Evolutionary conservation across 2,888 invertebrate genomes (phyloP).

Genomic region (Lycaena phlaeas): DNA sequence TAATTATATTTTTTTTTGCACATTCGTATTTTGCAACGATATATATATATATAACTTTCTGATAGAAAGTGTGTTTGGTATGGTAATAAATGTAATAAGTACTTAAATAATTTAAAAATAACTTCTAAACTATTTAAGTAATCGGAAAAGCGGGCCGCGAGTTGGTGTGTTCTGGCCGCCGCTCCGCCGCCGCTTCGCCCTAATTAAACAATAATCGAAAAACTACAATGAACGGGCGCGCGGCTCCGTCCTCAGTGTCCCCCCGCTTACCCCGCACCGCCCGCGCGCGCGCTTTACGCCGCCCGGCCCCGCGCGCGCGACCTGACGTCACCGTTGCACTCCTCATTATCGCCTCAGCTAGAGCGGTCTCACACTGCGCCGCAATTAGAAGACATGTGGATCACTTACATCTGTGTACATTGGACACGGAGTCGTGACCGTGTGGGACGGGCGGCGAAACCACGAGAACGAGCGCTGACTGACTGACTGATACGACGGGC

Average conservation of each 20-base stretch:
- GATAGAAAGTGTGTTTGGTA: no score
- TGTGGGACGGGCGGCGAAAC: no score
- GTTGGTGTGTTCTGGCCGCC: conserved; percentile 53
- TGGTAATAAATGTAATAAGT: no score
- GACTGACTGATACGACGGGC: no score
- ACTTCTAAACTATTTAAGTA: no score
- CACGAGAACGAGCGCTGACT: no score
- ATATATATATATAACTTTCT: no score
- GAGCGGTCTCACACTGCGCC: conserved; percentile 36
- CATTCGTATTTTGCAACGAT: no score
- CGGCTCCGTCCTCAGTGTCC: conserved; percentile 58
- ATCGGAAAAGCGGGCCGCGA: conserved; percentile 41
- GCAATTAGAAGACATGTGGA: conserved; percentile 22
- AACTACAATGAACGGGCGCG: conserved; percentile 72
- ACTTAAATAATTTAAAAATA: no score
- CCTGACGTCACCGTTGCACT: conserved; percentile 67
- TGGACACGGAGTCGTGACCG: background rate
- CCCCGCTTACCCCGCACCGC: conserved; percentile 25
- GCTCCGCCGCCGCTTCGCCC: conserved; percentile 72
- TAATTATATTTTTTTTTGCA: no score
- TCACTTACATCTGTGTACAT: conserved; percentile 11
- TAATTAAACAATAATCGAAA: conserved; percentile 74
- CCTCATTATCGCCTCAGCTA: conserved; percentile 65
- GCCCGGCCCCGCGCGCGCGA: conserved; percentile 19
- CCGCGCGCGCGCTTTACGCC: conserved; percentile 21